Base-by-base conservation (phyloP, 2,888 invertebrate species). In the Imbricaverruca yamaguchii region DNA sequence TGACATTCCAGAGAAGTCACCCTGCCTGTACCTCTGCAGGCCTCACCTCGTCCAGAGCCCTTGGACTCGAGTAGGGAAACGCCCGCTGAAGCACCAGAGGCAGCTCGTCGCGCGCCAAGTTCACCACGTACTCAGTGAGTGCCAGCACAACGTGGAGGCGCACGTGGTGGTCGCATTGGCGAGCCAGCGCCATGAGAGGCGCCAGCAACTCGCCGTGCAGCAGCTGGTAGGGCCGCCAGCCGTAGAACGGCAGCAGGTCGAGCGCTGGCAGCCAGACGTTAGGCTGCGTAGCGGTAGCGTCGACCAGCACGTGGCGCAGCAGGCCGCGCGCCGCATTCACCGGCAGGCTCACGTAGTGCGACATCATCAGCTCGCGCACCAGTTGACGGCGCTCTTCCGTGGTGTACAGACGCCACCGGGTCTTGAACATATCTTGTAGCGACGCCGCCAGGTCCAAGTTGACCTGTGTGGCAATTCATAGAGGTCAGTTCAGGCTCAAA, bases 161-260 rank as follows among this genome's bases (percentile, higher is more conserved):
- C 74, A 53, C 55, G 74, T 74, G 53, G 11, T 23, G 55, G 74
- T 74, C 55, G 21, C 9, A 15, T 10, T 9, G 21, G 21, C 9
- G 8, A 21, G 21, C 74, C 55, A 74, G 74, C 74, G 18, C 55
- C 74, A 13, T 13, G 21, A 74, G 74, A 18, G 74, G 74, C 74
- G 15, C 8, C 74, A 74, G 74, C 74, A 74, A 55, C 55, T 21
- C 74, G 15, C 8, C 55, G 21, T 55, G 74, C 74, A 74, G 53
- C 74, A 55, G 53, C 21, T 12, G 4, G 53, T 18, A 53, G 6
- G 55, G 74, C 74, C 74, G 74, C 74, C 74, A 74, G 55, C 74
- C 74, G 74, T 74, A 74, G 74, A 74, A 74, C 18, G 74, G 74
- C 74, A 74, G 55, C 74, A 74, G 74, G 53, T 74, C 53, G 53